A percentile compares a stretch with the other conserved stretches of the same genome.
Evolutionary conservation across 2,113 vertebrate species (phyloP).

Genomic region (pig (Sus scrofa)): T2T-Sscrofa CM000819.6:58526001-58526500

Average conservation of each 20-base stretch:
- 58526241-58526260: neutral
- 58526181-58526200: neutral
- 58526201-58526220: neutral
- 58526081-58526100: neutral
- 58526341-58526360: neutral
- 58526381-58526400: neutral
- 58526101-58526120: neutral
- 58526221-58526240: neutral
- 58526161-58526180: neutral
- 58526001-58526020: neutral
- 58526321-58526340: constrained; percentile 15
- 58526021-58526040: neutral
- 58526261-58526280: neutral
- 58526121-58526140: neutral
- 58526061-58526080: neutral
- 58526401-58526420: constrained; percentile 32
- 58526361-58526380: neutral
- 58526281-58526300: constrained; percentile 32
- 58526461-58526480: neutral
- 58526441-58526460: neutral
- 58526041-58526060: neutral
- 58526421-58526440: neutral
- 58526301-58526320: neutral
- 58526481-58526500: neutral
- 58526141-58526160: neutral